Evolutionary conservation across 1,140 invertebrate genomes (phyloP), one percentile per base, ranked within the genome.

Genomic region (Drosophila bifasciata): DNA sequence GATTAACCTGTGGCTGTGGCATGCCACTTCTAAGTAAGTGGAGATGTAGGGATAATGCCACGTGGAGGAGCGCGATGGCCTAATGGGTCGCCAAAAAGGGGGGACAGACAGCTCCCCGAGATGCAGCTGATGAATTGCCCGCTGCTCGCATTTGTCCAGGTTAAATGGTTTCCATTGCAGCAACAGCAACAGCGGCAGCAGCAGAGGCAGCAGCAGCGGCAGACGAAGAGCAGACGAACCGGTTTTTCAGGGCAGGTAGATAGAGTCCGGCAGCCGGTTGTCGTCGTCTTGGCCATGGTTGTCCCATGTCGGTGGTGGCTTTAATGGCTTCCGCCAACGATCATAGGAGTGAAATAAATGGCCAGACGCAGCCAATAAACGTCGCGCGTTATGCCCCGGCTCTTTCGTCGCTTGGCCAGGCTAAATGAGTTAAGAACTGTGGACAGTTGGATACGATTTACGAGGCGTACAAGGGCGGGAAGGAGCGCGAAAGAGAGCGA

Each of bases 241-340:
- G 84, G 84, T 88, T 88, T 70, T 32, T 21, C 56, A 51, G 67
- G 73, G 59, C 73, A 83, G 81, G 78, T 81, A 77, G 60, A 36
- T 55, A 49, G 46, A 11, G 46, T 13, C n/a, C 55, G 49, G 53
- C 41, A 73, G 61, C 62, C 55, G 56, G 75, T 36, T 36, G 32
- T 36, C 32, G 32, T 36, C 32, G 32, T 36, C 32, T 36, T 36
- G 32, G 32, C 32, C 32, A 36, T 36, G 32, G 11, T 36, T 36
- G 32, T 36, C 32, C 32, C 32, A 58, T 71, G 57, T 45, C 70
- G 83, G 83, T 88, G 84, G 89, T 90, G 74, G 84, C 76, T 89
- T 91, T 91, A 91, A 91, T 91, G 89, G 89, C 89, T 91, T 88
- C 89, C 81, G 89, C 90, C 90, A 91, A 79, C 76, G 76, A 91